A percentile compares a stretch with the other conserved stretches of the same genome.
phyloP scores from a whole-genome alignment of 2,797 vertebrate species.

The Spondyliosoma cantharus region DNA sequence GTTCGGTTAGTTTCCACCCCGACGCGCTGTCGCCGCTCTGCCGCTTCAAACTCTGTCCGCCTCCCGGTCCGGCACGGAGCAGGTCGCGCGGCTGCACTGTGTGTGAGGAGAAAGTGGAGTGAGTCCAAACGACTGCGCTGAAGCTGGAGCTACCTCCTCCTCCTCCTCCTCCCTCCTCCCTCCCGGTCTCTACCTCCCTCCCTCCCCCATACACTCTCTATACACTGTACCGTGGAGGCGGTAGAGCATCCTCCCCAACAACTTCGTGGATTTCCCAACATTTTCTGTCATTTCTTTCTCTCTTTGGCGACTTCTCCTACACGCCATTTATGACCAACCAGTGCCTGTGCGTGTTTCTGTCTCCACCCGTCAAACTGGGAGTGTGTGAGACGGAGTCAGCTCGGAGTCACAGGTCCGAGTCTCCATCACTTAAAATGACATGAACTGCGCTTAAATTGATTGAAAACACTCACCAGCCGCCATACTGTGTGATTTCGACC shows the following conservation, averaged over 20 bases:
- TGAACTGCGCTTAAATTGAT: neutral
- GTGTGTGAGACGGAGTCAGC: neutral
- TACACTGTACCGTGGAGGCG: constrained; percentile 40
- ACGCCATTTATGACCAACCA: neutral
- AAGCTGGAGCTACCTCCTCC: constrained; percentile 17
- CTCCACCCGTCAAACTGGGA: neutral
- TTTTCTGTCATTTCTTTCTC: neutral
- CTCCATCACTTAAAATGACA: neutral
- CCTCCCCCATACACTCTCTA: constrained; percentile 44
- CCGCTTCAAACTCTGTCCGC: constrained; percentile 61
- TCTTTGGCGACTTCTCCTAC: neutral
- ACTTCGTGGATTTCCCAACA: constrained; percentile 66
- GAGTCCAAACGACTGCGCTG: constrained; percentile 74
- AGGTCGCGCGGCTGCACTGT: constrained; percentile 67
- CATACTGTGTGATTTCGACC: neutral
- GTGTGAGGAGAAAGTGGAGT: constrained; percentile 79
- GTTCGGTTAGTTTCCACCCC: constrained; percentile 57
- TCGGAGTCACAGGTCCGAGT: constrained; percentile 18
- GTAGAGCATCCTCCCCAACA: constrained; percentile 54
- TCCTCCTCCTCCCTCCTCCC: constrained; percentile 5
- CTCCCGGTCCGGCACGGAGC: constrained; percentile 73
- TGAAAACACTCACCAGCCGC: too few species aligned
- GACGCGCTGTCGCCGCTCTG: constrained; percentile 50
- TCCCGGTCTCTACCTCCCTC: neutral
- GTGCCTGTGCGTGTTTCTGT: neutral